phyloP scores from a whole-genome alignment of 2,113 vertebrate genomes.

The Otocyon megalotis region DNA sequence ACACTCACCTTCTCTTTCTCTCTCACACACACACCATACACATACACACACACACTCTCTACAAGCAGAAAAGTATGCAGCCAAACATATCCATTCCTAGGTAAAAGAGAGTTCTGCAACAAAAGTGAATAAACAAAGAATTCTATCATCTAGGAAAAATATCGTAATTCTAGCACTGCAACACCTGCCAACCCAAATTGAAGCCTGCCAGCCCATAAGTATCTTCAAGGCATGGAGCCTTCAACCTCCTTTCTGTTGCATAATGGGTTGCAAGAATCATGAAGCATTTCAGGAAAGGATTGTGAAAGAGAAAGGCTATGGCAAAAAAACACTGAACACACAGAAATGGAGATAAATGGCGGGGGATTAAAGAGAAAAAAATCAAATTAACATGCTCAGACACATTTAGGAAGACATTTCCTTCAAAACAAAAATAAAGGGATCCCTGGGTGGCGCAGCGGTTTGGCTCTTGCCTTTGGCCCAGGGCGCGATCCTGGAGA shows the following conservation, averaged over 20 bases:
- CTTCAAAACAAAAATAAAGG: background rate
- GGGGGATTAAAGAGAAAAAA: background rate
- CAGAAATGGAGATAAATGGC: background rate
- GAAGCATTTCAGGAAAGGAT: background rate
- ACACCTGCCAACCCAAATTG: background rate
- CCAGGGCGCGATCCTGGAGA: too few relatives aligned
- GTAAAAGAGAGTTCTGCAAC: too few relatives aligned
- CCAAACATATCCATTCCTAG: background rate
- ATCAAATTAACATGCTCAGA: background rate
- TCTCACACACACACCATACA: too few relatives aligned
- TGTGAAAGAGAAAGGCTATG: background rate
- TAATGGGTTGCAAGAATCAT: background rate
- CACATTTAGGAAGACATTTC: background rate
- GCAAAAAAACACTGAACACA: background rate
- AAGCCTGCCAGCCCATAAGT: too few relatives aligned
- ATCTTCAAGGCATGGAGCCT: background rate
- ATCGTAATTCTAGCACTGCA: rapidly evolving
- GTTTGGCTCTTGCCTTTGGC: too few relatives aligned
- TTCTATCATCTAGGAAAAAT: background rate
- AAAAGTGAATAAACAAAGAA: background rate
- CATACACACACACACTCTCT: background rate
- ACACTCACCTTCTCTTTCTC: background rate
- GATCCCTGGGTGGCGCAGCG: too few relatives aligned
- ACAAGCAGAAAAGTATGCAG: background rate
- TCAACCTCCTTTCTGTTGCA: background rate